Percentiles rank a stretch among this genome's conserved stretches.
These are phyloP conservation scores for Cyprinella venusta DNA, from an alignment of 2,797 vertebrate genomes.

Conservation along the genomic window DNA sequence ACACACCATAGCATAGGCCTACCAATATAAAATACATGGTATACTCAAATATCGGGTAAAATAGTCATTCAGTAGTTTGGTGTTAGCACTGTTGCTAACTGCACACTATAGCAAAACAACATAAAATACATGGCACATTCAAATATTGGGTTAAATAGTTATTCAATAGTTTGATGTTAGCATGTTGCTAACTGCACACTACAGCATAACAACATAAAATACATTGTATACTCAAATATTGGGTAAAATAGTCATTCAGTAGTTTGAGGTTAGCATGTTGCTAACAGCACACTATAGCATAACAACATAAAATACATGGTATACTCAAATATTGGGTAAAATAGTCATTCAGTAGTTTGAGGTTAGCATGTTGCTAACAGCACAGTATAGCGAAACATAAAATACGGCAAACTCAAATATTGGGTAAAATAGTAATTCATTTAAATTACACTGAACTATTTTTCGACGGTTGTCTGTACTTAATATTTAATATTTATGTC, in stretches of 20 bases:
- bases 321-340: neutral
- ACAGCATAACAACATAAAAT: neutral
- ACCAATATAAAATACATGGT: neutral
- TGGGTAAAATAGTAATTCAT: neutral
- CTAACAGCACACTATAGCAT: neutral
- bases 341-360: neutral
- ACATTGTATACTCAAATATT: neutral
- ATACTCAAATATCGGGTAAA: neutral
- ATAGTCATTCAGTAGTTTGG: neutral
- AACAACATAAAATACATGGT: neutral
- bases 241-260: neutral
- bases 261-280: neutral
- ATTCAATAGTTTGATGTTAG: neutral
- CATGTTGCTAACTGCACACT: neutral
- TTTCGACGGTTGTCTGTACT: neutral
- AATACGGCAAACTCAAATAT: neutral
- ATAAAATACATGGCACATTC: neutral
- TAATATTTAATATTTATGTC: neutral
- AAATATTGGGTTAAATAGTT: neutral
- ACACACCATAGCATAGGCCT: neutral
- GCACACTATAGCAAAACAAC: no score
- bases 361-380: neutral
- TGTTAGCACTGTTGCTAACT: neutral
- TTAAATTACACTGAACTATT: neutral
- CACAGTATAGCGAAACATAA: neutral